Evolutionary conservation across 2,888 invertebrate genomes (phyloP).

Genomic region (Uropetala carovei): DNA sequence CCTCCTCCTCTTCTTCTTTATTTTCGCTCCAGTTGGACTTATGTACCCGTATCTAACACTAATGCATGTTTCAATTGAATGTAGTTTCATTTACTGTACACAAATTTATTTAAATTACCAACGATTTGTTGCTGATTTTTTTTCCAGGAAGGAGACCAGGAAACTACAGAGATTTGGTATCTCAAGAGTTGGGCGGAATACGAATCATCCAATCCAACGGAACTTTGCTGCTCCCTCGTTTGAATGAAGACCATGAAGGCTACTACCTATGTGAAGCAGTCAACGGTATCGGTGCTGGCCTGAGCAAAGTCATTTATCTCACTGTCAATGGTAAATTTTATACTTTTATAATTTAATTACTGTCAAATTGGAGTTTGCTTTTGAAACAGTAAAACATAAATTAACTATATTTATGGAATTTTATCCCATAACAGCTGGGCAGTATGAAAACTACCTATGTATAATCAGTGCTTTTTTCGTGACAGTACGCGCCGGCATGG

Average conservation of each 20-base stretch:
- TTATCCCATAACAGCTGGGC: too few species aligned
- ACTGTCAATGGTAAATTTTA: constrained; percentile 70
- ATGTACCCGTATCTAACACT: too few species aligned
- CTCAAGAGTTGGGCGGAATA: constrained; percentile 62
- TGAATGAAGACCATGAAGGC: constrained; percentile 70
- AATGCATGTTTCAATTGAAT: too few species aligned
- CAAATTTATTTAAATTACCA: background rate
- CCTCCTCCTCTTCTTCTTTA: too few species aligned
- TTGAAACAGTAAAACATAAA: too few species aligned
- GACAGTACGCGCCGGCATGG: too few species aligned
- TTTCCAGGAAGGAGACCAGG: constrained; percentile 68
- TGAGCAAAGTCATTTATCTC: constrained; percentile 73
- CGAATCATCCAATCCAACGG: constrained; percentile 68
- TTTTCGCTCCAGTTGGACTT: too few species aligned
- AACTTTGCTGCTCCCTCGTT: constrained; percentile 69
- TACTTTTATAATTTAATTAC: too few species aligned
- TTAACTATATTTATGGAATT: too few species aligned
- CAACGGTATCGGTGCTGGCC: constrained; percentile 73
- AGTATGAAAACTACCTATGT: too few species aligned
- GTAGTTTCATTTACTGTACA: background rate
- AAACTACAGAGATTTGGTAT: constrained; percentile 64
- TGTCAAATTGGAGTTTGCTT: too few species aligned
- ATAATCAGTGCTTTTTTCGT: too few species aligned
- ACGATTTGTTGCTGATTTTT: background rate
- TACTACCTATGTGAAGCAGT: constrained; percentile 74